These are phyloP conservation scores for Crocidura indochinensis DNA, from an alignment of 2,797 vertebrate genomes.

Conservation along the genomic window DNA sequence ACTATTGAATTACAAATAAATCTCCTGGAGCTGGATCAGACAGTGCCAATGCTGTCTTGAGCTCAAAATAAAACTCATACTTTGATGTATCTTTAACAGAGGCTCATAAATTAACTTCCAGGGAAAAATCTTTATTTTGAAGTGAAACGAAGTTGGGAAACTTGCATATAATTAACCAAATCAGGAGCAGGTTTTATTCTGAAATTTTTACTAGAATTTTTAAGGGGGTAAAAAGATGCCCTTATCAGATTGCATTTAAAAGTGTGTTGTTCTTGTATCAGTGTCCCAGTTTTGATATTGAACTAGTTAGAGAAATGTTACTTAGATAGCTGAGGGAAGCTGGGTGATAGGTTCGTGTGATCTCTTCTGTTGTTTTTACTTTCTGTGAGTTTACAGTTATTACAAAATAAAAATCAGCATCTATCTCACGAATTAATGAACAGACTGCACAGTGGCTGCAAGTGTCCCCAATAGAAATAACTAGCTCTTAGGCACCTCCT, in stretches of 20 bases:
- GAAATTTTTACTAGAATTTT: conserved; percentile 47
- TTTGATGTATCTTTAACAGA: conserved; percentile 71
- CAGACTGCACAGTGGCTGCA: not conserved
- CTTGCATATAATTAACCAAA: conserved; percentile 46
- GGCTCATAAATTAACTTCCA: conserved; percentile 69
- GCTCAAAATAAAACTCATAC: conserved; percentile 48
- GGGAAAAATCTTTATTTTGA: conserved; percentile 70
- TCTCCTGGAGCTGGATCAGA: conserved; percentile 65
- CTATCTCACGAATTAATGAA: conserved; percentile 14
- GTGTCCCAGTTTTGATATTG: conserved; percentile 43
- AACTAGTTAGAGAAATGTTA: not conserved
- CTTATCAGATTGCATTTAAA: conserved; percentile 23
- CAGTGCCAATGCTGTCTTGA: conserved; percentile 25
- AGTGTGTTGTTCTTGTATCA: not conserved
- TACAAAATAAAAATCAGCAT: conserved; percentile 50
- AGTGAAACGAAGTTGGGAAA: conserved; percentile 61
- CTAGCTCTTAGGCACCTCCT: not conserved
- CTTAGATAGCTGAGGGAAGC: conserved; percentile 29
- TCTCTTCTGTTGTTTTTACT: conserved; percentile 26
- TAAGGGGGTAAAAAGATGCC: conserved; percentile 45
- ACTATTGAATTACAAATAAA: conserved; percentile 62
- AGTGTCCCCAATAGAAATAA: not conserved
- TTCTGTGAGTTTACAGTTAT: conserved; percentile 33
- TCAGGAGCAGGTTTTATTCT: conserved; percentile 16
- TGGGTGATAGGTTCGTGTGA: not conserved